Percentiles rank a stretch among this genome's conserved stretches.
phyloP scores from a whole-genome alignment of 2,888 invertebrate genomes.

The Siphlonurus alternatus region DNA sequence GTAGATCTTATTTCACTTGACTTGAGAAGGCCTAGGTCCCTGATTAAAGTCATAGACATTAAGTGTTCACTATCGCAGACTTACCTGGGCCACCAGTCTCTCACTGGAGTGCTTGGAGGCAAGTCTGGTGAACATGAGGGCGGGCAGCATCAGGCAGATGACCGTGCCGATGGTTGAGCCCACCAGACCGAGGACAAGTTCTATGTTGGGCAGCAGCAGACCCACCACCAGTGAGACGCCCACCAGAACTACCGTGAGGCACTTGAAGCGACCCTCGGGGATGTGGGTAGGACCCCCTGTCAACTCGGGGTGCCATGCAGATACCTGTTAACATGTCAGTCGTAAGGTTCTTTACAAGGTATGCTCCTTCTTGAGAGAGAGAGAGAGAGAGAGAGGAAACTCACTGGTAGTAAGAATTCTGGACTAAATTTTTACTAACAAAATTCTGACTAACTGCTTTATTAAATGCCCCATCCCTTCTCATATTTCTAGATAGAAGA shows the following conservation, averaged over 20 bases:
- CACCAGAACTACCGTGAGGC: conserved; percentile 67
- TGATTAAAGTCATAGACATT: too few species aligned
- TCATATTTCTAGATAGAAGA: too few species aligned
- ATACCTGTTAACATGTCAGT: neutral
- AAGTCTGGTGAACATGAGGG: conserved; percentile 71
- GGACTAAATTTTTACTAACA: too few species aligned
- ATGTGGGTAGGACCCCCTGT: conserved; percentile 39
- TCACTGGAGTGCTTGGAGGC: conserved; percentile 74
- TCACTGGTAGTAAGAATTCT: too few species aligned
- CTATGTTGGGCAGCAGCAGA: conserved; percentile 80
- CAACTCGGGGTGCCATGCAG: neutral
- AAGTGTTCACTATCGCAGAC: too few species aligned
- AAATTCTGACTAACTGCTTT: too few species aligned
- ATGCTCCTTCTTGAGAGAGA: too few species aligned
- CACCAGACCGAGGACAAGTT: conserved; percentile 82
- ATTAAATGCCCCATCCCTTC: too few species aligned
- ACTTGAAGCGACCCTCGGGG: conserved; percentile 65
- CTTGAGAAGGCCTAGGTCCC: too few species aligned
- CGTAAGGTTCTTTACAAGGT: too few species aligned
- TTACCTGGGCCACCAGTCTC: conserved; percentile 61
- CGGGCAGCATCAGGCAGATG: conserved; percentile 85
- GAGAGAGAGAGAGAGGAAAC: too few species aligned
- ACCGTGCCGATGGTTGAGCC: conserved; percentile 92
- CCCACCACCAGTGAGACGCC: conserved; percentile 58
- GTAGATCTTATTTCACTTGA: too few species aligned